Conservation (phyloP, 2,113 vertebrate genomes). For the Serilophus lunatus region DNA sequence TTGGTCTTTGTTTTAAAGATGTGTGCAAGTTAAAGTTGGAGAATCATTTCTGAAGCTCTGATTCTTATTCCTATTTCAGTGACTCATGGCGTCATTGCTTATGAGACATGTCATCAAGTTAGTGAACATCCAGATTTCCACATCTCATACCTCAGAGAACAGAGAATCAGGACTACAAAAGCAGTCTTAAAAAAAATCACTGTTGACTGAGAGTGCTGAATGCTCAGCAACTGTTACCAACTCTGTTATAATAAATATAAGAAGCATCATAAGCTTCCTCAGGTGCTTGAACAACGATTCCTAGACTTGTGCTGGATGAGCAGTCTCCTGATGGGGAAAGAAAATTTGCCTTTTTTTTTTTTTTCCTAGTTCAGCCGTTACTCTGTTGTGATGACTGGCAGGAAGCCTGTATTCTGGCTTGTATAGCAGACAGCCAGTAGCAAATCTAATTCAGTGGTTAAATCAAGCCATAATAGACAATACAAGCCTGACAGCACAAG, state of each 20-base stretch:
- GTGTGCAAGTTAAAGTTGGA: not conserved
- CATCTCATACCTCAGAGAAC: not conserved
- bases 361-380: not conserved
- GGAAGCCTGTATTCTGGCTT: not conserved
- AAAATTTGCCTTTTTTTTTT: not conserved
- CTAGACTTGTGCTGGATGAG: not conserved
- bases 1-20: not conserved
- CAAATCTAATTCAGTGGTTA: not conserved
- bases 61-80: not conserved
- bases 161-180: not conserved
- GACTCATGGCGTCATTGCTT: not conserved
- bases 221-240: not conserved
- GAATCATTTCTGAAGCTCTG: not conserved
- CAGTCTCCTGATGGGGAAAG: not conserved
- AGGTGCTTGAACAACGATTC: not conserved
- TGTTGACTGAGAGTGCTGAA: not conserved
- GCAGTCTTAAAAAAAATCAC: not conserved
- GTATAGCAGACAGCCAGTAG: not conserved
- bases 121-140: slow-evolving; percentile 11
- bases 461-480: not conserved
- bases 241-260: not conserved
- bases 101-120: not conserved
- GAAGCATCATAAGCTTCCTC: not conserved
- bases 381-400: not conserved
- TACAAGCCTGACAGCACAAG: not conserved